Evolutionary conservation across 2,888 invertebrate genomes (phyloP).

Genomic region (Drosophila mercatorum): DNA sequence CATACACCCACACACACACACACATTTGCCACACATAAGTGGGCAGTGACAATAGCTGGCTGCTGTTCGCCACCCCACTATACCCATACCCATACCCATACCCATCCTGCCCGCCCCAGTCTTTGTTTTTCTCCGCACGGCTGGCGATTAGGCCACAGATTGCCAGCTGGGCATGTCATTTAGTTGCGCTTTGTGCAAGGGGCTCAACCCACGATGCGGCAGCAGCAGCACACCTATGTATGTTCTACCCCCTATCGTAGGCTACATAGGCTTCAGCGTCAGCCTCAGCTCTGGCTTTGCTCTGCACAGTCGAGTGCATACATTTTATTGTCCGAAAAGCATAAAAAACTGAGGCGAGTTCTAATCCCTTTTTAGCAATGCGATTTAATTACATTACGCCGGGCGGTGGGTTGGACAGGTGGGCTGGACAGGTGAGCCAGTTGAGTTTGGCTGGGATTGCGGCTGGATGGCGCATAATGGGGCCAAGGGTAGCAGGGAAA

Average conservation of each 20-base stretch:
- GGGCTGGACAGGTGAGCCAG: conserved; percentile 5
- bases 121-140: conserved; percentile 17
- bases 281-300: background rate
- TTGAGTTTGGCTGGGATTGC: background rate
- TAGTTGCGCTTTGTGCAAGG: conserved; percentile 37
- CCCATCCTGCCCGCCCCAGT: background rate
- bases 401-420: conserved; percentile 13
- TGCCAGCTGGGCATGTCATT: conserved; percentile 70
- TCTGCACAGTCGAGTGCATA: conserved; percentile 61
- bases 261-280: no score
- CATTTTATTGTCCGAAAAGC: conserved; percentile 70
- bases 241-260: background rate
- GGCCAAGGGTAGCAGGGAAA: conserved; percentile 12
- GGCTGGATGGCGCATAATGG: background rate
- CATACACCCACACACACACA: conserved; percentile 1
- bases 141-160: conserved; percentile 67
- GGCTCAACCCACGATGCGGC: background rate
- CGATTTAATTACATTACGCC: conserved; percentile 73
- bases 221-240: background rate
- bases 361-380: conserved; percentile 57
- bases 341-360: conserved; percentile 16
- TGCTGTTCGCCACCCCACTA: background rate
- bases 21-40: conserved; percentile 23
- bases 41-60: conserved; percentile 44
- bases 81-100: no score